Evolutionary conservation across 92 coral and sea anemone genomes (phyloP).

Genomic region (Muricea muricata): DNA sequence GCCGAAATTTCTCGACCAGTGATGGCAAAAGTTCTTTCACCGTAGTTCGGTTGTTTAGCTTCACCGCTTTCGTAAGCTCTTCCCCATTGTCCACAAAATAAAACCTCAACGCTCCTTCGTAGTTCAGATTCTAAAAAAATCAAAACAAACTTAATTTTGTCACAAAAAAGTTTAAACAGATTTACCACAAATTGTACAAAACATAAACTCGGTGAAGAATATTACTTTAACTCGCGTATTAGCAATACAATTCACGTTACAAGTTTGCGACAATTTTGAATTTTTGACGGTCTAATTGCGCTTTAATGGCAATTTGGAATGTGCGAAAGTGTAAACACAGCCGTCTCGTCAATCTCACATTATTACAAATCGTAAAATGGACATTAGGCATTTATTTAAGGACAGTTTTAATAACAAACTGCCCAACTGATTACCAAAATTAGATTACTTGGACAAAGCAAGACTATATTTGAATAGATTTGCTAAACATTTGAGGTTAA

Average conservation of each 20-base stretch:
- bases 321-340: neutral
- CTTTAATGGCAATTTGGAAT: conserved; percentile 4
- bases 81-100: conserved; percentile 94
- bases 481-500: neutral
- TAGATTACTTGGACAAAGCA: neutral
- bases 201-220: neutral
- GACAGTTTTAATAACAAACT: neutral
- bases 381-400: neutral
- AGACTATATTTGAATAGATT: neutral
- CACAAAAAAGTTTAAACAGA: neutral
- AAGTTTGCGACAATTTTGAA: neutral
- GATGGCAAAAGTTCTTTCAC: conserved; percentile 94
- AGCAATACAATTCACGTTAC: neutral
- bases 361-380: neutral
- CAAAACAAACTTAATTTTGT: neutral
- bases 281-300: neutral
- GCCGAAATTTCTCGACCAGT: conserved; percentile 92
- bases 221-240: neutral
- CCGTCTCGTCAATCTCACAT: neutral
- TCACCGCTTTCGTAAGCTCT: conserved; percentile 91
- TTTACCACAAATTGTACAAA: neutral
- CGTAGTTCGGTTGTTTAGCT: conserved; percentile 77
- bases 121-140: conserved; percentile 75
- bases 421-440: neutral
- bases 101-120: conserved; percentile 94